Conservation (phyloP, 1,140 invertebrate genomes). For the Gonatopus flavifemur region DNA sequence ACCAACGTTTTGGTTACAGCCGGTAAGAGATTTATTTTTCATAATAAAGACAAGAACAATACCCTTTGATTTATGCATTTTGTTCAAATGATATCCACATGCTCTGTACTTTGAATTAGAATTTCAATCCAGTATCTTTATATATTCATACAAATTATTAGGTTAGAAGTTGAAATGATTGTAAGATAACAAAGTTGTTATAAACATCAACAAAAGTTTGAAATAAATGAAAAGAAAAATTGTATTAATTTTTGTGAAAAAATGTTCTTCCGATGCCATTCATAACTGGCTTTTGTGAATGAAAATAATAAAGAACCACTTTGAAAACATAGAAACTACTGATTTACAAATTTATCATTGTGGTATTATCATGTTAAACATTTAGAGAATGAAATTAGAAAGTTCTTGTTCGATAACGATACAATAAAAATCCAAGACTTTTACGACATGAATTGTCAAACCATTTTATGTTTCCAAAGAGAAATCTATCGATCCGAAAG, state of each 20-base stretch:
- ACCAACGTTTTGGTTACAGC: constrained; percentile 33
- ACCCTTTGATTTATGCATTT: not conserved
- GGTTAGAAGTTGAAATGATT: not conserved
- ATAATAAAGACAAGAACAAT: not conserved
- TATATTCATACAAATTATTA: not conserved
- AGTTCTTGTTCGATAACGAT: no score
- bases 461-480: no score
- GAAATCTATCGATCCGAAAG: no score
- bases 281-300: not conserved
- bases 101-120: not conserved
- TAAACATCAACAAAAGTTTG: not conserved
- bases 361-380: no score
- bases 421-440: no score
- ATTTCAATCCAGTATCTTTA: not conserved
- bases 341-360: no score
- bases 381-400: no score
- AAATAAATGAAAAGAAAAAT: not conserved
- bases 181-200: not conserved
- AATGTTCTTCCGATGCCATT: not conserved
- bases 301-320: not conserved
- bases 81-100: not conserved
- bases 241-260: not conserved
- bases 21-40: constrained; percentile 30
- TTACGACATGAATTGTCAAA: no score
- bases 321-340: not conserved